Evolutionary conservation across 2,888 invertebrate species (phyloP), one percentile per base, ranked within the genome.

Genomic region (Synanthedon andrenaeformis): DNA sequence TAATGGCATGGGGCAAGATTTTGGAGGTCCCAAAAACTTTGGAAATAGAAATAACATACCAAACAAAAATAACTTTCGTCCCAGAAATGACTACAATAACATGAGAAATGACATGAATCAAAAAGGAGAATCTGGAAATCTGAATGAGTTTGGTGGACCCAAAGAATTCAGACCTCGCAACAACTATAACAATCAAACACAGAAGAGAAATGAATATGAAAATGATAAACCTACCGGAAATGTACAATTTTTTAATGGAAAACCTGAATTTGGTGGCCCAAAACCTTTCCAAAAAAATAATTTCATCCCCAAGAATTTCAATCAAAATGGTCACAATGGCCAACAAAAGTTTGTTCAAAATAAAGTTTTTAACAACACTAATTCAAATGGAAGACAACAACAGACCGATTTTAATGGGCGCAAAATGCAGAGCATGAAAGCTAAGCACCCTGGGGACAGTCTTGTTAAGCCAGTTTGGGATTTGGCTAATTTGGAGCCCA

Each of bases 401-500:
- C 57, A 65, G 4, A 62, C 70, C 52, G 85, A 86, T 56, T 85
- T 80, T 56, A 82, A 78, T 63, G 80, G 89, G 5, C 89, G 90
- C 51, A 90, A 90, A 67, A 62, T 89, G 58, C 90, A 89, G 62
- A 90, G 91, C 63, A 86, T 90, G 69, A 91, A 91, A 70, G 91
- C 91, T 1, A 93, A 93, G 69, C 91, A 91, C 72, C 93, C 93
- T 11, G 93, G 93, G 53, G 92, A 92, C 60, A 89, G 89, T 62
- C 79, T 94, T 58, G 89, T 91, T 13, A 95, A 94, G 69, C 96
- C 97, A 4, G 90, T 90, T 61, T 98, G 98, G 98, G 95, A 96
- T 62, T 66, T 92, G 61, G 65, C 75, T 52, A 88, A 89, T 58
- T 85, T 98, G 59, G 92, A 93, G 64, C 93, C 94, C 10, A 97